Conservation (phyloP, 2,797 vertebrate species). For the Urosaurus nigricauda region DNA sequence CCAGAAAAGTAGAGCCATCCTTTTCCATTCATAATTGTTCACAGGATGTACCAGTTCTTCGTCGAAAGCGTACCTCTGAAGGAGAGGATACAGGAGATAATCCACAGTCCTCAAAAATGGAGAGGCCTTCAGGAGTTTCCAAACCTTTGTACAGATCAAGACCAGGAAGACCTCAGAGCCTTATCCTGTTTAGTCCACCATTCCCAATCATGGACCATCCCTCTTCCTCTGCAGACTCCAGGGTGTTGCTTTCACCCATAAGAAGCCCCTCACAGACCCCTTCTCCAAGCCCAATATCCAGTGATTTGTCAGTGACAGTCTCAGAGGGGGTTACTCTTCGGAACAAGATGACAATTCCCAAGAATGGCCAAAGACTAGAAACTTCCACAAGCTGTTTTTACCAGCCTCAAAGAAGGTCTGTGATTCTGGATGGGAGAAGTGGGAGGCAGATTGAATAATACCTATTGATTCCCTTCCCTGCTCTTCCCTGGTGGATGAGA, state of each 20-base stretch:
- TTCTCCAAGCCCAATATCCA: conserved; percentile 81
- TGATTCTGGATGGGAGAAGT: conserved; percentile 96
- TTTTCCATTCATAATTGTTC: conserved; percentile 69
- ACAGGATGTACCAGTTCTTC: conserved; percentile 84
- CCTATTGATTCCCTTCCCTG: conserved; percentile 40
- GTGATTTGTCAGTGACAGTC: conserved; percentile 84
- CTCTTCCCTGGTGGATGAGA: conserved; percentile 51
- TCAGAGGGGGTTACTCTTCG: conserved; percentile 87
- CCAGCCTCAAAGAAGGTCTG: conserved; percentile 96
- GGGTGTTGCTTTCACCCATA: conserved; percentile 88
- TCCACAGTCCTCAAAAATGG: conserved; percentile 86
- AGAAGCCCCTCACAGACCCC: conserved; percentile 86
- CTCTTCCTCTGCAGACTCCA: conserved; percentile 86
- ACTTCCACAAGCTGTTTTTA: conserved; percentile 99
- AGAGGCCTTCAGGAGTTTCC: conserved; percentile 85
- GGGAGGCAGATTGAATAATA: conserved; percentile 93
- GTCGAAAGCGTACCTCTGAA: conserved; percentile 87
- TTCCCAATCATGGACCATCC: conserved; percentile 97
- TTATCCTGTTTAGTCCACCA: conserved; percentile 96
- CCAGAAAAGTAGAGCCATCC: conserved; percentile 73
- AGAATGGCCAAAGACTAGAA: conserved; percentile 97
- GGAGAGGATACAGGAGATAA: conserved; percentile 87
- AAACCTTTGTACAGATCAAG: conserved; percentile 93
- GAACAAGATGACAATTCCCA: conserved; percentile 98
- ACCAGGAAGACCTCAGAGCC: conserved; percentile 93